Evolutionary conservation across 2,797 vertebrate species (phyloP), one percentile per base, ranked within the genome.

Genomic region (Pangasius larnaudii): DNA sequence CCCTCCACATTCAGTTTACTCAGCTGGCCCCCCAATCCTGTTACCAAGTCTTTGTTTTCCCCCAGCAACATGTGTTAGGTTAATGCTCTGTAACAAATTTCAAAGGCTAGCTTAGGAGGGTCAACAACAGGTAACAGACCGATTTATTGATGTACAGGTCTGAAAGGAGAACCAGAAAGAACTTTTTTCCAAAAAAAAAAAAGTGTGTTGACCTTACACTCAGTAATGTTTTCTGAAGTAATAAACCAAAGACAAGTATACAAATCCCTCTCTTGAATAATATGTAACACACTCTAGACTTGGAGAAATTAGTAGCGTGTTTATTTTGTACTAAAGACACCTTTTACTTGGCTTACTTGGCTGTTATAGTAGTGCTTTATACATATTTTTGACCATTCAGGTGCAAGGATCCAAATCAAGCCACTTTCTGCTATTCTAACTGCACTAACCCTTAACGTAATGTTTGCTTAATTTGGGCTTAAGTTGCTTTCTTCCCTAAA

Each of bases 61-160:
- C 93, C 92, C 89, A 92, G 94, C 94, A 96, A 96, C 96, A 97
- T 95, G 95, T 96, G 96, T 96, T 95, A 94, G 95, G 93, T 95
- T 96, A 96, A 96, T 95, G 95, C 95, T 93, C 95, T 95, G 96
- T 95, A 95, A 95, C 94, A 94, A 87, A 95, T 95, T 96, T 96
- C 94, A 96, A 96, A 96, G 95, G 88, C 89, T 72, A 92, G 93
- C 91, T 94, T 93, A 92, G 91, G 91, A 91, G 94, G 93, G 93
- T 95, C 95, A 95, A 94, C 93, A 94, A 94, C 94, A 95, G 94
- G 95, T 96, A 96, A 96, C 93, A 94, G 93, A 93, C 91, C 92
- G 81, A 94, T 95, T 96, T 96, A 96, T 94, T 94, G 93, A 95
- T 91, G 92, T 74, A 86, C 88, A 92, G 87, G 88, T 89, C 90